Base-by-base conservation (phyloP, 2,888 invertebrate species). In the Fragum whitleyi region DNA sequence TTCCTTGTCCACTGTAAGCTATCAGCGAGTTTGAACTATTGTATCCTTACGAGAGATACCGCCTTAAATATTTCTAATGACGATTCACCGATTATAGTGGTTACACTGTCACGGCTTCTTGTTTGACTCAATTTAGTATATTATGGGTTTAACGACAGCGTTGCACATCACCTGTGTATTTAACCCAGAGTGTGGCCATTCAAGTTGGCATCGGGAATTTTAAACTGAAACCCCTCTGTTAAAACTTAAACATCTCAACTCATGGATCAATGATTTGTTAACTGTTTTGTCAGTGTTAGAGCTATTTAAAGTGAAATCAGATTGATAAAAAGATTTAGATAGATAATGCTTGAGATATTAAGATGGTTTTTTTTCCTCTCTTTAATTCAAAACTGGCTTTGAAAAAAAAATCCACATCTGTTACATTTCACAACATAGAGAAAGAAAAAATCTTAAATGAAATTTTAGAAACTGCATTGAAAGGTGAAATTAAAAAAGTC, bases 131-230 rank as follows among this genome's bases (percentile, higher is more conserved):
- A 65, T 65, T 65, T 39, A 65, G 65, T 65, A 21, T 23, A 65
- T 65, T 42, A 65, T 39, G 42, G 42, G 65, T 65, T 65, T 39
- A 65, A 36, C 36, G 65, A 65, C 42, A 16, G 65, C 39, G 21
- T 23, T 65, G 65, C 65, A 65, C 65, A 39, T 74, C 74, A 74
- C 74, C 65, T 74, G 74, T 23, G 53, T 23, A 26, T 57, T 19
- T 28, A 19, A 47, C 47, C 47, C 47, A 47, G 47, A 47, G 47
- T 47, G 47, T 47, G 47, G 47, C 47, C 7, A 3, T 47, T 9
- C n/a, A 47, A 47, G 7, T 9, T 23, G 65, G 65, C 65, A 42
- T 65, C 42, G 19, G 65, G 42, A 36, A 65, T 65, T 65, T 65
- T 42, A 65, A 65, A 65, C 65, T 65, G 32, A 65, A 65, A 65